Evolutionary conservation across 2,888 invertebrate genomes (phyloP).

Genomic region (Drosophila birchii): DNA sequence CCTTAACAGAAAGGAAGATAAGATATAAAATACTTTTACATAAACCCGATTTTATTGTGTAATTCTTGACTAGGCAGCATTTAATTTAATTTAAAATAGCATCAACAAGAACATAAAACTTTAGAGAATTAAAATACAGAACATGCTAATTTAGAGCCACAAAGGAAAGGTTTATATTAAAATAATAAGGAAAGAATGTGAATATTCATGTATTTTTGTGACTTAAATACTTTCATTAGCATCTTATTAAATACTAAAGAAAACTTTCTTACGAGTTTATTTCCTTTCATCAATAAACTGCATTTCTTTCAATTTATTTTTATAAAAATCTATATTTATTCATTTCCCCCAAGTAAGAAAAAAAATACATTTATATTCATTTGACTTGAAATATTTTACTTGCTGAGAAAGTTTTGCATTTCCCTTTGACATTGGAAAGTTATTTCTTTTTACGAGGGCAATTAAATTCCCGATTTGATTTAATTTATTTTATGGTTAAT

Average conservation of each 20-base stretch:
- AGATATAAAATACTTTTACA: conserved; percentile 1
- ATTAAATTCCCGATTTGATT: conserved; percentile 76
- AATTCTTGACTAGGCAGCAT: not conserved
- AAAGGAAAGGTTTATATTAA: no score
- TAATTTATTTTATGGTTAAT: conserved; percentile 79
- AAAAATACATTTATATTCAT: conserved; percentile 22
- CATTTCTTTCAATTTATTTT: not conserved
- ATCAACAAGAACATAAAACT: not conserved
- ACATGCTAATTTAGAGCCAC: not conserved
- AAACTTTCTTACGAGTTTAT: not conserved
- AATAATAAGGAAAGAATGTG: no score
- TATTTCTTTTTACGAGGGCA: conserved; percentile 70
- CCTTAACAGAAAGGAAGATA: not conserved
- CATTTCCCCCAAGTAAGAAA: not conserved
- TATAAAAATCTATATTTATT: conserved; percentile 3
- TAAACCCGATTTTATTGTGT: not conserved
- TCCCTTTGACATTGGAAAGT: conserved; percentile 14
- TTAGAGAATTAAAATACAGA: not conserved
- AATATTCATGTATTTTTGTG: not conserved
- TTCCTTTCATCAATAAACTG: not conserved
- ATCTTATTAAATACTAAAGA: not conserved
- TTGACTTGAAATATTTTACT: conserved; percentile 1
- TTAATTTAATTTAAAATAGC: not conserved
- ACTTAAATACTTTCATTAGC: no score
- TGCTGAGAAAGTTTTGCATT: conserved; percentile 13